Evolutionary conservation across 2,113 vertebrate species (phyloP), one percentile per base, ranked within the genome.

Genomic region (Tetrao urogallus): DNA sequence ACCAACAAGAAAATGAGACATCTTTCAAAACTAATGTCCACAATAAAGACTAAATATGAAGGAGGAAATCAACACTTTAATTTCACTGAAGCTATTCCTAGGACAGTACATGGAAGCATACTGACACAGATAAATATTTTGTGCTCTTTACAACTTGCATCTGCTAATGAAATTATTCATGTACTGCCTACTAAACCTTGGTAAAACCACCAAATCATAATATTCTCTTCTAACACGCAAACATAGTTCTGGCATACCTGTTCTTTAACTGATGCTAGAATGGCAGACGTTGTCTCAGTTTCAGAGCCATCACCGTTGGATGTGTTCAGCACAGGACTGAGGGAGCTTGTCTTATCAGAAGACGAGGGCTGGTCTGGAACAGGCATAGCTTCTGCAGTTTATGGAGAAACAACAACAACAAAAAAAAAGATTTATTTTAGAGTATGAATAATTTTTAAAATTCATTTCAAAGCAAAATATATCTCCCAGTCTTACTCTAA

Each of bases 241-340:
- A 76, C 21, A 10, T 25, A 77, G 34, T 18, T 32, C 7, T 88
- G 56, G 13, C 90, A 72, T 99, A 99, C 99, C 99, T 99, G 99
- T 96, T 99, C 99, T 97, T 99, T 99, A 89, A 99, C 99, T 2
- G 99, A 99, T 43, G 99, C 99, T 6, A 99, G 98, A 95, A 99
- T 99, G 91, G 99, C 99, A 19, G 99, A 99, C 64, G 99, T 99
- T 61, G 99, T 99, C 97, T 99, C 99, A 1, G 99, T 98, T 95
- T 99, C 99, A 6, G 99, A 98, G 95, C 98, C 98, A 84, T 99
- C 99, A 0, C 99, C 99, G 16, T 99, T 99, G 94, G 99, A 99
- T 74, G 99, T 97, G 89, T 98, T 98, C 93, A 99, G 96, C 88
- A 98, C 98, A 13, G 99, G 99, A 95, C 98, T 98, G 63, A 99